Percentiles rank a stretch among this genome's conserved stretches.
Evolutionary conservation across 2,797 vertebrate genomes (phyloP).

Genomic region (Ibycter americanus): DNA sequence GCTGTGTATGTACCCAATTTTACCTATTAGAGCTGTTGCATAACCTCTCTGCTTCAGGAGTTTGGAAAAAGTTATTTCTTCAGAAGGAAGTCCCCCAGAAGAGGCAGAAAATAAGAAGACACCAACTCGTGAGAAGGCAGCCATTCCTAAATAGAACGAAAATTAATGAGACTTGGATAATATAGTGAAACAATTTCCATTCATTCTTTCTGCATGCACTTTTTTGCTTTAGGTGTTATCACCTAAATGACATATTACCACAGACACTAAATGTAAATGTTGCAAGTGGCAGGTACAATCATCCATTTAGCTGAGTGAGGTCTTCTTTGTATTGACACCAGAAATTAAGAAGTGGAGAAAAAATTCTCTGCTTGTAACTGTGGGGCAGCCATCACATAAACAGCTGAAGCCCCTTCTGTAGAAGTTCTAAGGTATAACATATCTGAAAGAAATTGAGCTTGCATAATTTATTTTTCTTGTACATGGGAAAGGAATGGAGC

Average conservation of each 20-base stretch:
- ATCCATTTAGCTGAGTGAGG: neutral
- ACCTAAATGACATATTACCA: neutral
- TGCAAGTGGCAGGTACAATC: neutral
- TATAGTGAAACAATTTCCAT: neutral
- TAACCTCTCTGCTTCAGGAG: constrained; percentile 84
- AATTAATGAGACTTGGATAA: neutral
- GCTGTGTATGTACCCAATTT: fast-evolving
- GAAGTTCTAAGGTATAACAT: neutral
- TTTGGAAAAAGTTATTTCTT: constrained; percentile 86
- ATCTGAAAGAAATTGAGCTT: neutral
- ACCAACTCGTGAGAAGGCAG: constrained; percentile 39
- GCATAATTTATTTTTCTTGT: neutral
- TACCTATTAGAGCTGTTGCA: constrained; percentile 87
- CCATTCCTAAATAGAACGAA: constrained; percentile 70
- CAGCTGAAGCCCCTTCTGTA: neutral
- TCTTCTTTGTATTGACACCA: neutral
- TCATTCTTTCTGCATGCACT: neutral
- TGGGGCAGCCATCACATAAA: neutral
- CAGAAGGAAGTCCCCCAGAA: constrained; percentile 87
- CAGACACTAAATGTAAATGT: neutral
- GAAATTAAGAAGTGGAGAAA: neutral
- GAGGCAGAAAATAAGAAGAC: constrained; percentile 84
- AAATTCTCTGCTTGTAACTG: neutral
- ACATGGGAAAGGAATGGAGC: neutral
- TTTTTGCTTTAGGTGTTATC: neutral